Evolutionary conservation across 2,888 invertebrate species (phyloP).

Genomic region (Rhingia campestris): DNA sequence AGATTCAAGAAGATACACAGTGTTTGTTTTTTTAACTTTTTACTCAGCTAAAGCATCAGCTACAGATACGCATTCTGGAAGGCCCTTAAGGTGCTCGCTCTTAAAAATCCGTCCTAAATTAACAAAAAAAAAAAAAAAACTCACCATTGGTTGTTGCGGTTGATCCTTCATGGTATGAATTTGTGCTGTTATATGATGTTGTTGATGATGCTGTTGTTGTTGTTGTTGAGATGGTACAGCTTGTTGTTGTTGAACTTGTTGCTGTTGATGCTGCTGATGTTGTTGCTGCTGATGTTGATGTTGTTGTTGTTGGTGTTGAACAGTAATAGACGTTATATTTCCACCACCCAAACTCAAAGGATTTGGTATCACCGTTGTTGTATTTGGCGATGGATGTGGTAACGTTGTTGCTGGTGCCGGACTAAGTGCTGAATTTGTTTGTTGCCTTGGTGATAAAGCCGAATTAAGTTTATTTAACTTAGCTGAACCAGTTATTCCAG

Average conservation of each 20-base stretch:
- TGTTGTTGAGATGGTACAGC: conserved; percentile 73
- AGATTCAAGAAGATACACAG: no score
- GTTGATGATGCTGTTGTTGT: conserved; percentile 79
- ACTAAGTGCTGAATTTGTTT: conserved; percentile 78
- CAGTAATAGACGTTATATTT: conserved; percentile 70
- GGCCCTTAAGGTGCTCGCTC: no score
- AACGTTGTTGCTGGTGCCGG: conserved; percentile 79
- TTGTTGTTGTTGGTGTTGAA: conserved; percentile 75
- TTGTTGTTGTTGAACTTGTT: conserved; percentile 77
- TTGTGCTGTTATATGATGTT: conserved; percentile 82
- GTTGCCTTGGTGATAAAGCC: conserved; percentile 79
- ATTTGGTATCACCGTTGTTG: conserved; percentile 76
- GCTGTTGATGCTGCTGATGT: conserved; percentile 77
- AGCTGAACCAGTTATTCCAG: conserved; percentile 76
- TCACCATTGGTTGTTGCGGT: conserved; percentile 83
- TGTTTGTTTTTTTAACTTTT: no score
- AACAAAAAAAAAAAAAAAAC: no score
- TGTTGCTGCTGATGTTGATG: conserved; percentile 77
- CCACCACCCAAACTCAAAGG: conserved; percentile 68
- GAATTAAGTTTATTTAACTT: conserved; percentile 82
- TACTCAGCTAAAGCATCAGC: no score
- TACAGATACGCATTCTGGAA: no score
- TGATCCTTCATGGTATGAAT: conserved; percentile 83
- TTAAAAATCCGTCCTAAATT: no score
- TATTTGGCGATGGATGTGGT: conserved; percentile 82